Base-by-base conservation (phyloP, 2,113 vertebrate species). In the Xenopus laevis region DNA sequence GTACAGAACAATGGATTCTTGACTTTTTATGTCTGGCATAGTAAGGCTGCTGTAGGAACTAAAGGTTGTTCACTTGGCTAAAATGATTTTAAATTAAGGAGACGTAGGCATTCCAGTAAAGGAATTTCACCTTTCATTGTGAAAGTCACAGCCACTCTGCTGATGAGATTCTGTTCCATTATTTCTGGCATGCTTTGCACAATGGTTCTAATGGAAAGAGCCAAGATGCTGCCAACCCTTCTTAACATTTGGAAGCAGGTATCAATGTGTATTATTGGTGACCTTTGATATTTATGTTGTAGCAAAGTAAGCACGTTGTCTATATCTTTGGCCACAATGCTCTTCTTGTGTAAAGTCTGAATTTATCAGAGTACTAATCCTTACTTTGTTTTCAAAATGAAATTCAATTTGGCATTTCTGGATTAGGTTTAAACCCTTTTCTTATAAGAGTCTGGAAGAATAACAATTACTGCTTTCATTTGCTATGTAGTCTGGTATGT, bases 111-210 rank as follows among this genome's bases (percentile, higher is more conserved):
- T 63, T 63, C 65, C 30, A 69, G 65, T 55, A 69, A 69, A 55
- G 73, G 73, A 76, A 76, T 69, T 76, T 76, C 66, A 69, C 73
- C 73, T 76, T 76, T 58, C 66, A 10, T 16, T 61, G 58, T 76
- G 73, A 76, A 76, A 23, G 66, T 76, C 66, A 76, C 58, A 57
- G 59, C 23, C 58, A 69, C 58, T 76, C 66, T 68, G 17, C 57
- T 69, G 66, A 69, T 69, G 15, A 76, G 68, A 68, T 75, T 75
- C 65, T 53, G 23, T 62, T 75, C 57, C 58, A 68, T 75, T 75
- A 62, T 76, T 69, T 69, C 47, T 76, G 73, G 73, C 73, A 16
- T 69, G 6, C 55, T 21, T 62, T 23, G 55, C 18, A 63, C 46
- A 69, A 63, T 76, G 72, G 57, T 50, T 15, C 18, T 76, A 69